Percentiles rank a stretch among this genome's conserved stretches.
Evolutionary conservation across 2,888 invertebrate species (phyloP).

Genomic region (Ophion ventricosus): DNA sequence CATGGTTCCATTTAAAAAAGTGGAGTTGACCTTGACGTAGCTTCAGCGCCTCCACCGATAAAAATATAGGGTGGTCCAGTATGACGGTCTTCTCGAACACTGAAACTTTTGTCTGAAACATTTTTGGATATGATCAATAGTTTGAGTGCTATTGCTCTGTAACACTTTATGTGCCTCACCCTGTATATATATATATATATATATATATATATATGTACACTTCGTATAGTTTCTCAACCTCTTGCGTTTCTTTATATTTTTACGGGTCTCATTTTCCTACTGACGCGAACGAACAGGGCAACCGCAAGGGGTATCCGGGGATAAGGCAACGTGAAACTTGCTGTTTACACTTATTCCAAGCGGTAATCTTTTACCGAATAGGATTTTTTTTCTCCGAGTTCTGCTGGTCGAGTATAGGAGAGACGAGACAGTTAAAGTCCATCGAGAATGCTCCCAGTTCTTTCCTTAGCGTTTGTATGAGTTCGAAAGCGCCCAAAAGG

Average conservation of each 20-base stretch:
- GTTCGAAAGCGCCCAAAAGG: constrained; percentile 69
- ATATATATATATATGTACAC: too few species aligned
- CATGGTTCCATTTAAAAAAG: too few species aligned
- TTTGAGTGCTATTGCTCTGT: too few species aligned
- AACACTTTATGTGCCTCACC: too few species aligned
- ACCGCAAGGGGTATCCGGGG: constrained; percentile 39
- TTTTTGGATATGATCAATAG: too few species aligned
- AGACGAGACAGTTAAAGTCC: constrained; percentile 46
- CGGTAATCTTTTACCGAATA: constrained; percentile 41
- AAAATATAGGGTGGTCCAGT: too few species aligned
- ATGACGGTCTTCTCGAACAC: too few species aligned
- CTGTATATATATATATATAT: constrained; percentile 1
- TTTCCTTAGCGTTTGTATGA: constrained; percentile 64
- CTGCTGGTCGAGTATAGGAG: constrained; percentile 28
- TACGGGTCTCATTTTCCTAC: constrained; percentile 6
- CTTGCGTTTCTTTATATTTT: constrained; percentile 31
- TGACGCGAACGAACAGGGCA: constrained; percentile 47
- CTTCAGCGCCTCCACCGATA: too few species aligned
- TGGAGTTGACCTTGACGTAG: too few species aligned
- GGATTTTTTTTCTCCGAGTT: constrained; percentile 33
- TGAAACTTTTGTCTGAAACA: too few species aligned
- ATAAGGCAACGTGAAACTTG: constrained; percentile 45
- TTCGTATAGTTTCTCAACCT: constrained; percentile 30
- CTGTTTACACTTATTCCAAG: constrained; percentile 61
- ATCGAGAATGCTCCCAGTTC: constrained; percentile 3